Evolutionary conservation across 2,113 vertebrate genomes (phyloP).

Genomic region (Brevimyrus niger): DNA sequence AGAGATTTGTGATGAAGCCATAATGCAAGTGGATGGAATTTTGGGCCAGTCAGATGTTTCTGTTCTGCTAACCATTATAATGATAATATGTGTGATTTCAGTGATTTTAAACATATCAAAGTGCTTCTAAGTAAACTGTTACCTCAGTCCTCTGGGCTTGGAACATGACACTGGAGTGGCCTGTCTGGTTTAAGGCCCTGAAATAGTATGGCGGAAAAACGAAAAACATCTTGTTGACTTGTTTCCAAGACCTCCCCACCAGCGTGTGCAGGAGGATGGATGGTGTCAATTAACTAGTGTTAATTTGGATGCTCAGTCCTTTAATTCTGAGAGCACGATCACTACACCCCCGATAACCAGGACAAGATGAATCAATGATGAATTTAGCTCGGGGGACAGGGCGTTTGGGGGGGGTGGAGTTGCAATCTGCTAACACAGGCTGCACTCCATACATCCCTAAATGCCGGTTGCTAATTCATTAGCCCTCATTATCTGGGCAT

Average conservation of each 20-base stretch:
- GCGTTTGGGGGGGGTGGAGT: background rate
- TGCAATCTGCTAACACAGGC: constrained; percentile 13
- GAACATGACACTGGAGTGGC: background rate
- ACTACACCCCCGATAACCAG: constrained; percentile 28
- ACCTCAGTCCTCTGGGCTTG: background rate
- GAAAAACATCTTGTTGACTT: background rate
- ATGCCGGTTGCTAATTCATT: constrained; percentile 37
- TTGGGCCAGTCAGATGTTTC: background rate
- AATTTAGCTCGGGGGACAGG: constrained; percentile 31
- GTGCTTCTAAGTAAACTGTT: background rate
- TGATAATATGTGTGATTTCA: background rate
- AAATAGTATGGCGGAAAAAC: background rate
- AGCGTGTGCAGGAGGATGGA: background rate
- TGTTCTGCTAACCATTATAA: background rate
- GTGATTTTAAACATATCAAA: background rate
- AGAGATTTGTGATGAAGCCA: background rate
- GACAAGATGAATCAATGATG: constrained; percentile 32
- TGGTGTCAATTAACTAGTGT: constrained; percentile 25
- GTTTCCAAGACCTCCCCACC: background rate
- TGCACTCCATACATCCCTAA: constrained; percentile 5
- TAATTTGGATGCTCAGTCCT: constrained; percentile 30
- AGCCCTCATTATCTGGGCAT: constrained; percentile 35
- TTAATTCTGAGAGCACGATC: constrained; percentile 41
- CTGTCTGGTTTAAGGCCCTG: background rate
- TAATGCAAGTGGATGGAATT: background rate